Evolutionary conservation across 2,888 invertebrate genomes (phyloP), one percentile per base, ranked within the genome.

Genomic region (Temnothorax unifasciatus): DNA sequence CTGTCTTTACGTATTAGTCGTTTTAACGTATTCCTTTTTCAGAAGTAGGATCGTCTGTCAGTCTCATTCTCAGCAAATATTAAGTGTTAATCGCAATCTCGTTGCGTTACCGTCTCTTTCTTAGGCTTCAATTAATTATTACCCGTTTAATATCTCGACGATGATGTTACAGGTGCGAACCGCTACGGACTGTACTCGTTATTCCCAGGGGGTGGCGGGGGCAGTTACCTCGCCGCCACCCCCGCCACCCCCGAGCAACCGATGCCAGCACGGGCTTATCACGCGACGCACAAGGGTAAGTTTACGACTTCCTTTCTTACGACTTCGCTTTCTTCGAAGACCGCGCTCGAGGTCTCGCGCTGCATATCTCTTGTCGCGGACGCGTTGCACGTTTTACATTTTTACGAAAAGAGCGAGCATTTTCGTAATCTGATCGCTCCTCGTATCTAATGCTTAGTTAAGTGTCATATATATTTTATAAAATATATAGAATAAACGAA

Each of bases 171-270:
- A 97, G 97, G 97, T 95, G 96, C 96, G 93, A 96, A 96, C 93
- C 96, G 97, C 91, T 97, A 96, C 95, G 97, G 97, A 89, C 96
- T 97, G 88, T 97, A 97, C 94, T 97, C 97, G 90, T 95, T 97
- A 95, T 97, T 97, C 95, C 97, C 96, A 84, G 94, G 94, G 90
- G 93, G 93, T 92, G 94, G 93, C 87, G 93, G 93, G 86, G 92
- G 94, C 82, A 92, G 93, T 89, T 94, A 93, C 79, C 93, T 94
- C 83, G 92, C 94, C 38, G 91, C 94, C 83, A 92, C 93, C 83
- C 94, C 94, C 84, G 90, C 93, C 89, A 94, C 93, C 90, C 93
- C 94, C 83, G 93, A 92, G 75, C 91, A 92, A 86, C 91, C 92
- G 38, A 91, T 93, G 84, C 90, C 93, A 77, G 93, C 94, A 84